Evolutionary conservation across 2,113 vertebrate species (phyloP).

Genomic region (Charina bottae): DNA sequence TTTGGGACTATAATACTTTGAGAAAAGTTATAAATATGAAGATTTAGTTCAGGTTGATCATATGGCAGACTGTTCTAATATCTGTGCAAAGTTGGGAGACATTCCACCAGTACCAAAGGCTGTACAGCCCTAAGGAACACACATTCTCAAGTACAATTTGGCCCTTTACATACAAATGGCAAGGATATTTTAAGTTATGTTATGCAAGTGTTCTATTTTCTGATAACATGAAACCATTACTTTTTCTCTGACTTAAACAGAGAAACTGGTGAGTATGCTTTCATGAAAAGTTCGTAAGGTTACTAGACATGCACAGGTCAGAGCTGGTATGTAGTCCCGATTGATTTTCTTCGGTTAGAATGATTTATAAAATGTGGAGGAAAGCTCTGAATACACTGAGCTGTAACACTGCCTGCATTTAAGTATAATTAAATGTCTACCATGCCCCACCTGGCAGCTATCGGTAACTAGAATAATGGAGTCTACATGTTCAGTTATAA

Average conservation of each 20-base stretch:
- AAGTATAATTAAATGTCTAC: slow-evolving; percentile 11
- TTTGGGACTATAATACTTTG: slow-evolving; percentile 39
- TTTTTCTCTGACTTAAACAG: neutral
- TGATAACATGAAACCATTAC: neutral
- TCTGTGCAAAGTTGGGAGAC: neutral
- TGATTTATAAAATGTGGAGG: neutral
- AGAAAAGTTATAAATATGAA: neutral
- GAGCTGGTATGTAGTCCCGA: neutral
- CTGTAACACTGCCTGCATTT: slow-evolving; percentile 10
- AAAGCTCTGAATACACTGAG: slow-evolving; percentile 9
- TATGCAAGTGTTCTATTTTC: neutral
- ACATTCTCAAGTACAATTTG: neutral
- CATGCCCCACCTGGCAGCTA: slow-evolving; percentile 9
- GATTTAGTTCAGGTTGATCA: neutral
- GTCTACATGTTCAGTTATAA: neutral
- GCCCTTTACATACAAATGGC: neutral
- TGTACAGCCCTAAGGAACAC: neutral
- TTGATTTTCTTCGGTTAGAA: neutral
- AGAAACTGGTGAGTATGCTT: neutral
- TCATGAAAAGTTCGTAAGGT: neutral
- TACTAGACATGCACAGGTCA: neutral
- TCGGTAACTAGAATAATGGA: neutral
- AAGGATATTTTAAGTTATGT: neutral
- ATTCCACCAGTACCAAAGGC: neutral
- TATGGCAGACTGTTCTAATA: neutral